Base-by-base conservation (phyloP, 2,888 invertebrate species). In the Yponomeuta evonymella region DNA sequence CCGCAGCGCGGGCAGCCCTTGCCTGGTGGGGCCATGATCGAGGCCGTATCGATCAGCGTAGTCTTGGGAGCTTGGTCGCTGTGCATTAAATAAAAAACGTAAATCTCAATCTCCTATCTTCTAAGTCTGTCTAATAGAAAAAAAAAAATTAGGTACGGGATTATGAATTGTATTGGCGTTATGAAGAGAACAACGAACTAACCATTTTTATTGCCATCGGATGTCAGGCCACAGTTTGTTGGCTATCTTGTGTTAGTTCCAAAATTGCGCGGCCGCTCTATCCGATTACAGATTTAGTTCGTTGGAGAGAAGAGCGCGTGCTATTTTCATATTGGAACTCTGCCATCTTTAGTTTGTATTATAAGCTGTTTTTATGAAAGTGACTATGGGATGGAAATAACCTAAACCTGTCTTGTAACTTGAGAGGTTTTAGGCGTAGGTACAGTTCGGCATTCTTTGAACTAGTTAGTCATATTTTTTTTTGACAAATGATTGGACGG, bases 1-100 rank as follows among this genome's bases (percentile, higher is more conserved):
- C 97, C 97, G 83, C 97, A 97, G 76, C 97, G 94, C 3, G 97
- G 97, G 82, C 97, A 97, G 71, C 97, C 97, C 85, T 97, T 95
- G 77, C 97, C 97, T 69, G 96, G 95, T 29, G 95, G 93, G 15
- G 97, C 97, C 90, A 94, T 93, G 84, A 97, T 97, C 73, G 90
- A 87, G 64, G 96, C 95, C 30, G 97, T 97, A 85, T 97, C 96
- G 78, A 96, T 94, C 81, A 96, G 93, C 76, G 96, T 95, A 64
- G 95, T 96, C 84, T 93, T 95, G 70, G 96, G 96, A 73, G 96
- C 96, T 81, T 94, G 94, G 73, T 96, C 96, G 86, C 96, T 96
- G 84, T 73, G 76, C 58, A 73, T 73, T 29, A 15, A 69, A 65
- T 29, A 69, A 66, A 74, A 73, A 33, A 33, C 33, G 33, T 33